Conservation (phyloP, 2,888 invertebrate genomes). For the Xiphydria camelus region DNA sequence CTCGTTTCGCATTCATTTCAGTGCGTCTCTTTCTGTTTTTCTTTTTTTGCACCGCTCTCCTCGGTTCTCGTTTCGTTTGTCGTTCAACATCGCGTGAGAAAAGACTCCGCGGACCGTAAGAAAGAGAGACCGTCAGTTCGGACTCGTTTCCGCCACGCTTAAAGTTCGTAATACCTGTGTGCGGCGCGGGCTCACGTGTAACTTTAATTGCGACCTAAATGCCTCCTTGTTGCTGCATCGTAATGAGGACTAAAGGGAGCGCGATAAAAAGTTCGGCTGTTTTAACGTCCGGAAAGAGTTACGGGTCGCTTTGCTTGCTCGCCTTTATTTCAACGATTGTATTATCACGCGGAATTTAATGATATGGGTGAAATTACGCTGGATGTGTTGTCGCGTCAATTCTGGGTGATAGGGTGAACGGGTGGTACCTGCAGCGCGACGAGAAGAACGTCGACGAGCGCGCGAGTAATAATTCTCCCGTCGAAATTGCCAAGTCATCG, state of each 20-base stretch:
- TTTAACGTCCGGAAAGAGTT: too few relatives aligned
- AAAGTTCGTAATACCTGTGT: slow-evolving; percentile 6
- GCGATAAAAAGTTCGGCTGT: too few relatives aligned
- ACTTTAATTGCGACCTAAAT: slow-evolving; percentile 17
- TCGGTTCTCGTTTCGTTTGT: slow-evolving; percentile 2
- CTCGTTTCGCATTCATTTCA: slow-evolving; percentile 38
- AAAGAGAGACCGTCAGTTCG: slow-evolving; percentile 6
- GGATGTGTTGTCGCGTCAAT: too few relatives aligned
- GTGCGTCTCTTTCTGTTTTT: slow-evolving; percentile 9
- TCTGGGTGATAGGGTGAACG: too few relatives aligned
- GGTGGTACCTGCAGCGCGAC: too few relatives aligned
- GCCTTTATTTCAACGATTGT: too few relatives aligned
- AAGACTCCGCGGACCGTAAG: neutral
- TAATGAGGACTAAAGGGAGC: slow-evolving; percentile 6
- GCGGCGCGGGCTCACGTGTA: slow-evolving; percentile 12
- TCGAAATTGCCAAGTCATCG: too few relatives aligned
- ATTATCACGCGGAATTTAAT: too few relatives aligned
- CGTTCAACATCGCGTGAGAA: slow-evolving; percentile 1
- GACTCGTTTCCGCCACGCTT: neutral
- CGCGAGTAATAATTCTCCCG: too few relatives aligned
- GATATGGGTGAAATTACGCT: too few relatives aligned
- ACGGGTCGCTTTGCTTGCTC: too few relatives aligned
- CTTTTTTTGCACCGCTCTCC: slow-evolving; percentile 13
- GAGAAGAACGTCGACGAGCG: too few relatives aligned
- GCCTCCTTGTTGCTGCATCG: slow-evolving; percentile 9